phyloP scores from a whole-genome alignment of 2,888 invertebrate species.

The Volucella zonaria region DNA sequence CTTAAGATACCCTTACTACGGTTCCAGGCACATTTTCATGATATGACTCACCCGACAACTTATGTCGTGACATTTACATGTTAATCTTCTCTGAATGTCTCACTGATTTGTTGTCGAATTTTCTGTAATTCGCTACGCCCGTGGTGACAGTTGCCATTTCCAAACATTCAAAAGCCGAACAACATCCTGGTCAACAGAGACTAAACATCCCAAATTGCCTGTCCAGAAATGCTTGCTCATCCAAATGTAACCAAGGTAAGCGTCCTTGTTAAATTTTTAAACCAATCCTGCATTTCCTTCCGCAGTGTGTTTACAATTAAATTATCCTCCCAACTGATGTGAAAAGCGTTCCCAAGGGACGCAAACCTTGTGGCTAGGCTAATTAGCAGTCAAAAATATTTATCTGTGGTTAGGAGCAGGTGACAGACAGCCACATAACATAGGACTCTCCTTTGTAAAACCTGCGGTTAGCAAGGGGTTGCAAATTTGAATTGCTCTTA shows the following conservation, averaged over 20 bases:
- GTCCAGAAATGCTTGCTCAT: background rate
- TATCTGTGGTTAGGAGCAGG: background rate
- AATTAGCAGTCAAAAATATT: slow-evolving; percentile 14
- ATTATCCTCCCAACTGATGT: background rate
- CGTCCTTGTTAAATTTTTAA: background rate
- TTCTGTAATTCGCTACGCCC: background rate
- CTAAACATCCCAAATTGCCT: slow-evolving; percentile 1
- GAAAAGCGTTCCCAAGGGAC: background rate
- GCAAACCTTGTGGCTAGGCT: slow-evolving; percentile 5
- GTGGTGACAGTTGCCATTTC: background rate
- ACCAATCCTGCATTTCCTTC: background rate
- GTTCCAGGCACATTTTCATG: too few relatives aligned
- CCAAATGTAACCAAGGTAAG: slow-evolving; percentile 11
- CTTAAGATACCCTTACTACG: too few relatives aligned
- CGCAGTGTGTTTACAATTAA: slow-evolving; percentile 16
- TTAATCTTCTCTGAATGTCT: too few relatives aligned
- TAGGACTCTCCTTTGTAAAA: background rate
- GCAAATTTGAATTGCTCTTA: background rate
- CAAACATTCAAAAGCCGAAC: background rate
- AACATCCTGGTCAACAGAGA: slow-evolving; percentile 13
- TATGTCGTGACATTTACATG: too few relatives aligned
- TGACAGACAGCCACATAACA: background rate
- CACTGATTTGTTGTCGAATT: background rate
- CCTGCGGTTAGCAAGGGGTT: background rate
- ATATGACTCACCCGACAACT: too few relatives aligned